Percentiles rank a stretch among this genome's conserved stretches.
phyloP scores from a whole-genome alignment of 2,797 vertebrate genomes.

The Sternotherus odoratus region DNA sequence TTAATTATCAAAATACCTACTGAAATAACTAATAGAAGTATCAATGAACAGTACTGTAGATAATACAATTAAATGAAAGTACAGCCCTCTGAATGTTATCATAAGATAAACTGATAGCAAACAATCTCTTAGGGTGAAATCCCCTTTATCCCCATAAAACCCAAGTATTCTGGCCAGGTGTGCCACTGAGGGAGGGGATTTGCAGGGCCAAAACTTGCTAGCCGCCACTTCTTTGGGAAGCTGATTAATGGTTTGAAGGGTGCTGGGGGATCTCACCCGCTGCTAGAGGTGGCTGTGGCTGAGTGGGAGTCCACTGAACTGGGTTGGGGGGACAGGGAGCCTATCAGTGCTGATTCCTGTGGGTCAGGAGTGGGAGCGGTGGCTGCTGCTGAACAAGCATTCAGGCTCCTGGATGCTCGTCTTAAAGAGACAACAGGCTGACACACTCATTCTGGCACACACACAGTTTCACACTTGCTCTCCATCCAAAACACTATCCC shows the following conservation, averaged over 20 bases:
- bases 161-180: background rate
- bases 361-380: background rate
- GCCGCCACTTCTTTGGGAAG: too few species aligned
- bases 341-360: background rate
- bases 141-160: background rate
- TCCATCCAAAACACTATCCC: background rate
- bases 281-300: background rate
- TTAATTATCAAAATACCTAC: background rate
- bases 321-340: background rate
- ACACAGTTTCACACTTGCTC: too few species aligned
- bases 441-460: too few species aligned
- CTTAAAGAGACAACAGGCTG: background rate
- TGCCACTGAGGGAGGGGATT: too few species aligned
- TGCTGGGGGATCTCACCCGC: background rate
- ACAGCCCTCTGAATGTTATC: background rate
- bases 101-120: background rate
- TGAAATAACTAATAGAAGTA: background rate
- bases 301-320: background rate
- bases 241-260: too few species aligned
- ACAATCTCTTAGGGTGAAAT: background rate
- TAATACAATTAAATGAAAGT: background rate
- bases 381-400: background rate
- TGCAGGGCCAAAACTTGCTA: too few species aligned
- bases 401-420: too few species aligned
- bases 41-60: background rate